phyloP scores from a whole-genome alignment of 2,113 vertebrate species.

The Nycticryphes semicollaris region DNA sequence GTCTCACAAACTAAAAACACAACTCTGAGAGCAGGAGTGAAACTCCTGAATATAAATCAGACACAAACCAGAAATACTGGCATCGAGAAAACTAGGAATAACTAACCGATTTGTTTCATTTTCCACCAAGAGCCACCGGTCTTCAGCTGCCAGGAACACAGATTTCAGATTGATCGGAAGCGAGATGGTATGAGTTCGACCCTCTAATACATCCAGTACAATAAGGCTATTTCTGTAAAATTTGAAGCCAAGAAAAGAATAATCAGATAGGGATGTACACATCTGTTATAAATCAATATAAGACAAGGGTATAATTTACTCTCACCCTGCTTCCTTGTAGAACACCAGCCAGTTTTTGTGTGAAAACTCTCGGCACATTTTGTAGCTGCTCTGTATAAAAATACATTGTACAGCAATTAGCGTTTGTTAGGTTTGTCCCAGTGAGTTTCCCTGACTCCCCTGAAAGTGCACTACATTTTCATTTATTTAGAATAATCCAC shows the following conservation, averaged over 20 bases:
- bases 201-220: slow-evolving; percentile 92
- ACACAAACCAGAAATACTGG: not conserved
- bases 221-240: slow-evolving; percentile 83
- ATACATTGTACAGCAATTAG: not conserved
- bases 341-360: slow-evolving; percentile 97
- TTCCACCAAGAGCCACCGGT: slow-evolving; percentile 92
- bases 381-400: slow-evolving; percentile 72
- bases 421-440: not conserved
- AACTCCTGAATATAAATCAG: not conserved
- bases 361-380: slow-evolving; percentile 95
- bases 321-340: slow-evolving; percentile 90
- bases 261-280: not conserved
- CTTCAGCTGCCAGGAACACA: slow-evolving; percentile 90
- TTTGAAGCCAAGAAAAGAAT: slow-evolving; percentile 42
- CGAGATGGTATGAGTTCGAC: slow-evolving; percentile 85
- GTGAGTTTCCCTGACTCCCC: not conserved
- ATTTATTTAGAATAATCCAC: not conserved
- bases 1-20: not conserved
- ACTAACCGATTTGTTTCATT: slow-evolving; percentile 85
- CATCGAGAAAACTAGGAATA: not conserved
- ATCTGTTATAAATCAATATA: not conserved
- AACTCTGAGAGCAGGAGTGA: not conserved
- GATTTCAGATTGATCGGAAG: slow-evolving; percentile 87
- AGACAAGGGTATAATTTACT: not conserved
- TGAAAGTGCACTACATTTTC: not conserved